Base-by-base conservation (phyloP, 2,888 invertebrate genomes). In the Scotopteryx bipunctaria region DNA sequence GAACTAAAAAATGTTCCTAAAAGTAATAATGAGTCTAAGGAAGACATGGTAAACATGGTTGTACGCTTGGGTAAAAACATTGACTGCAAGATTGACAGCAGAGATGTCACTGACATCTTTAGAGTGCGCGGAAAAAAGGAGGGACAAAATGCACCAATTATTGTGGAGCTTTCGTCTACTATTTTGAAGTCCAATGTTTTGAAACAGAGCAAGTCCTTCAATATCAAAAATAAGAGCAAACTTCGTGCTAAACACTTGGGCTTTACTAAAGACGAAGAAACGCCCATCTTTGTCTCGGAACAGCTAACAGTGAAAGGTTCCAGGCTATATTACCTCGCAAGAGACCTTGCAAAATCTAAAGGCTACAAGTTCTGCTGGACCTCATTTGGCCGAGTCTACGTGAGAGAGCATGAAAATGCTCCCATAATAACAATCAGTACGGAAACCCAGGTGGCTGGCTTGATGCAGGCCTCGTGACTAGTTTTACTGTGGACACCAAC, bases 341-440 rank as follows among this genome's bases (percentile, higher is more conserved):
- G 43, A 19, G 43, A 43, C 5, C 17, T 44, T 1, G 17, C 44
- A 5, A 45, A 37, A 14, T 17, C 27, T 1, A 45, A 45, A 14
- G 9, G 5, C 2, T 45, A 31, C 29, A 36, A 37, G 5, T 45
- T 45, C 14, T 45, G 45, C 21, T 45, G 45, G 45, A 45, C 45
- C 0, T 17, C 45, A 5, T 31, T 37, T 13, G 29, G 37, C 0
- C 11, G 31, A 14, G 29, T 45, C 4, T 19, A 21, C n/a, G 14
- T 45, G 3, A 36, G 45, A 6, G 17, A 29, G 13, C 1, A 16
- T 9, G 29, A 36, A 15, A 37, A 37, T n/a, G 17, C 45, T 13
- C 31, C 32, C 6, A 14, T 33, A 1, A 33, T 42, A 2, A 19
- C 21, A 0, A 21, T 32, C 1, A 15, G n/a, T 5, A 21, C 6